Evolutionary conservation across 2,113 vertebrate genomes (phyloP), one percentile per base, ranked within the genome.

Genomic region (Anolis carolinensis): DNA sequence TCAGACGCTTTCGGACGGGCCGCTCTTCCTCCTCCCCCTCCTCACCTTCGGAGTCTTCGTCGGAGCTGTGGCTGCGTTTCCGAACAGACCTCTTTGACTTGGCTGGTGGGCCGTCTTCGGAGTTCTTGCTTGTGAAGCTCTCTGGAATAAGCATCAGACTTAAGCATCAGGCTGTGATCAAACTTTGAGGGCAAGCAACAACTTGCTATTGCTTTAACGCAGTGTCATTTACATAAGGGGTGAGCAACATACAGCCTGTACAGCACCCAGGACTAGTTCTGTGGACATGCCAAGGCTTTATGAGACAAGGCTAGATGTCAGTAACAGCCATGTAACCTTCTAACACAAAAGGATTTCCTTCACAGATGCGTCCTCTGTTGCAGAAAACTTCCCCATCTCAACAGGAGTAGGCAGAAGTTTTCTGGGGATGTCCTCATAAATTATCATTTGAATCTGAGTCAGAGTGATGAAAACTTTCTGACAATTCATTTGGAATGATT

Each of bases 1-100:
- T 98, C 39, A 98, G 96, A 88, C 98, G 97, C 87, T 98, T 99
- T 39, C 98, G 97, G 79, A 97, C 83, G 0, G 97, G 98, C 59
- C 95, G 97, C 78, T 97, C 97, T 59, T 98, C 98, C 0, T 94
- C 94, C 65, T 96, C 97, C 0, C 96, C 95, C 27, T 79, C 77
- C 83, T 95, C 95, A 84, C 48, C 95, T 91, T 97, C 94, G 0
- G 93, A 86, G 92, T 96, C 94, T 59, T 96, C 87, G 1, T 93
- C 89, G 86, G 95, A 93, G 82, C 95, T 96, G 93, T 96, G 92
- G 91, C 93, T 83, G 81, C 91, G 93, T 63, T 94, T 96, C 80
- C 88, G 91, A 89, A 94, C 89, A 82, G 93, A 50, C 23, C 88
- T 92, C 82, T 96, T 96, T 0, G 95, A 95, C 59, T 94, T 95